Base-by-base conservation (phyloP, 1,140 invertebrate species). In the Temnothorax longispinosus region DNA sequence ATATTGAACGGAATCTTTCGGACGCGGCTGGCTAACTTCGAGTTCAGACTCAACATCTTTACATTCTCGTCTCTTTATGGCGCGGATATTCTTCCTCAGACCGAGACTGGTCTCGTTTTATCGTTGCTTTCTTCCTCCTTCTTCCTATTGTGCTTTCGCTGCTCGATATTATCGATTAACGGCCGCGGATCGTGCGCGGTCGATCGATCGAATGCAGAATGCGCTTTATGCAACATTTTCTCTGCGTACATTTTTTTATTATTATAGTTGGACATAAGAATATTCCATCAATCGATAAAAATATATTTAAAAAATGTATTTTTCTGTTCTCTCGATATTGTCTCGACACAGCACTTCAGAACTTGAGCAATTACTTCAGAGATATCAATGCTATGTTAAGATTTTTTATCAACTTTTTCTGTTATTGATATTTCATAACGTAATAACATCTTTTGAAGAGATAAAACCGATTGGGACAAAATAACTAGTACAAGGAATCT, bases 1-100 rank as follows among this genome's bases (percentile, higher is more conserved):
- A 74, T 74, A 71, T 41, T 38, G 44, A 84, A 54, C 82, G 82
- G 72, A 88, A 88, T 87, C 86, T 86, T 90, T 88, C 77, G 85
- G 77, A 87, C 87, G 56, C 72, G 65, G 85, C 69, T 74, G 32
- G 54, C 32, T 60, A 64, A 64, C 62, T 58, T 41, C n/a, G 52
- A 44, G 47, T 85, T 88, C 80, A 21, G 27, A 72, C 38, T 72
- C 21, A 18, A 18, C 38, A 71, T 54, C 18, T 78, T 52, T 67
- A 38, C 32, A 80, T 80, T 27, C 44, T 52, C 62, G 60, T 67
- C 11, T 54, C 78, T 82, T 47, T 82, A 44, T 72, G n/a, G 41
- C n/a, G 13, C 21, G 35, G 38, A 27, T 27, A 27, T 27, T 27
- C 50, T 72, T 72, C 35, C 32, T 58, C 5, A 44, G 15, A 13